Evolutionary conservation across 2,113 vertebrate species (phyloP).

Genomic region (Turdus rufiventris): DNA sequence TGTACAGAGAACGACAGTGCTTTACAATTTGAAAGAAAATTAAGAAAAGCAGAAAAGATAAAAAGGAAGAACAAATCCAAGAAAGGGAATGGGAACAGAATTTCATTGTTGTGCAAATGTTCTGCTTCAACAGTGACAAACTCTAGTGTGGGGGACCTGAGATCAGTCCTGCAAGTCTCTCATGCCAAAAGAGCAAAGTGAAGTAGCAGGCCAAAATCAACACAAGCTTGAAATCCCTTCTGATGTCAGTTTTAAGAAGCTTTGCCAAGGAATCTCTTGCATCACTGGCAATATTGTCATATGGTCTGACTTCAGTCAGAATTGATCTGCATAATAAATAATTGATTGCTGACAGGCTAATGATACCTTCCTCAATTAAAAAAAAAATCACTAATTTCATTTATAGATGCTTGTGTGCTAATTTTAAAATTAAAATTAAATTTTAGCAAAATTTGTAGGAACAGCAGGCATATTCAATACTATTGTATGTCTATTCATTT

Average conservation of each 20-base stretch:
- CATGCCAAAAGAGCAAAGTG: background rate
- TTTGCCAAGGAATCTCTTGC: background rate
- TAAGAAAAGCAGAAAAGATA: rapidly evolving
- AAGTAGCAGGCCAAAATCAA: background rate
- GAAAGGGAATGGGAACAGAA: background rate
- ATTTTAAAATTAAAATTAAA: background rate
- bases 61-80: background rate
- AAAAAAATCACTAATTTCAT: background rate
- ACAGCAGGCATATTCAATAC: background rate
- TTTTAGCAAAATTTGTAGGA: background rate
- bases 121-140: background rate
- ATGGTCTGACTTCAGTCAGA: background rate
- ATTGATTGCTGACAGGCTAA: background rate
- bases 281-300: background rate
- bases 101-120: background rate
- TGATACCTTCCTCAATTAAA: background rate
- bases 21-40: background rate
- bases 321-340: background rate
- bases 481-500: background rate
- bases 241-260: background rate
- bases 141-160: background rate
- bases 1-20: background rate
- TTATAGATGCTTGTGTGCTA: background rate
- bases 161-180: background rate
- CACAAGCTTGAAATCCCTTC: background rate